Evolutionary conservation across 1,140 invertebrate species (phyloP).

Genomic region (Drosophila cardini): DNA sequence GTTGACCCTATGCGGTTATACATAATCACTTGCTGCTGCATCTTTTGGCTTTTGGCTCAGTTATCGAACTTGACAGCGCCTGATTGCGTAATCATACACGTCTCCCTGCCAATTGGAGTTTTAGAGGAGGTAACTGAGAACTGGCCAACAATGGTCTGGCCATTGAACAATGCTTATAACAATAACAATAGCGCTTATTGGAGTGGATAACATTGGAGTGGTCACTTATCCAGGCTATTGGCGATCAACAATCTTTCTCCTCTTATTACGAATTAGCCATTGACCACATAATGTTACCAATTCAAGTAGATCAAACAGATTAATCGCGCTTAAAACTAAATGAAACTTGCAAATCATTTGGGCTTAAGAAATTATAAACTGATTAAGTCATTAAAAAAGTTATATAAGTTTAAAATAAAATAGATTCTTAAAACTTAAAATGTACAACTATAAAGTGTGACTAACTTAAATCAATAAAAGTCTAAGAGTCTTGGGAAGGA

Average conservation of each 20-base stretch:
- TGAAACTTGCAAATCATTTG: background rate
- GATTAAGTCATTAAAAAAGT: no score
- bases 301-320: slow-evolving; percentile 8
- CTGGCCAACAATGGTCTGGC: slow-evolving; percentile 18
- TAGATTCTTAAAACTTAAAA: no score
- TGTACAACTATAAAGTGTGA: no score
- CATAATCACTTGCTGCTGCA: slow-evolving; percentile 31
- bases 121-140: background rate
- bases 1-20: slow-evolving; percentile 18
- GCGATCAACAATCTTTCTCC: background rate
- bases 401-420: no score
- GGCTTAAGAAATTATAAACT: background rate
- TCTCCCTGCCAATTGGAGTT: slow-evolving; percentile 1
- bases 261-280: slow-evolving; percentile 19
- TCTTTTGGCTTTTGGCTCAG: slow-evolving; percentile 14
- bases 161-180: slow-evolving; percentile 24
- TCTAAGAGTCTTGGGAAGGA: no score
- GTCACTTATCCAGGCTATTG: slow-evolving; percentile 33
- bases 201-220: slow-evolving; percentile 16
- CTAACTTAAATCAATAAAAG: no score
- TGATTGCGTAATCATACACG: slow-evolving; percentile 37
- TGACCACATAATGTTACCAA: slow-evolving; percentile 8
- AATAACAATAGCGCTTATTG: slow-evolving; percentile 21
- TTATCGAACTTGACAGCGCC: slow-evolving; percentile 36
- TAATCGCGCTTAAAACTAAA: slow-evolving; percentile 2